These are phyloP conservation scores for Hydropsyche betteni DNA, from an alignment of 2,888 invertebrate genomes.

Conservation along the genomic window DNA sequence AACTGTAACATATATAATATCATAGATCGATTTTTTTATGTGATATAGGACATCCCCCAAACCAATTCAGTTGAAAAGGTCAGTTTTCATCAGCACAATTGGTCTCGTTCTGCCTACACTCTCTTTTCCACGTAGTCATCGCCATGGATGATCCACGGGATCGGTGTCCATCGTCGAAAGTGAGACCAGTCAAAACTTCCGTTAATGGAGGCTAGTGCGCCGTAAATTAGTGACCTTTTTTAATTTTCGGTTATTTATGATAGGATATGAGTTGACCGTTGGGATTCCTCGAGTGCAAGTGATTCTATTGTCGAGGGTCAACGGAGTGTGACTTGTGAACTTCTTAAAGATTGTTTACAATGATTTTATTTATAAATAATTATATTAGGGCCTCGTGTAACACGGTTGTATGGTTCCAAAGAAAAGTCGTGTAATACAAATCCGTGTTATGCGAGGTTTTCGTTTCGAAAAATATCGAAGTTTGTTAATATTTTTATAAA, in stretches of 20 bases:
- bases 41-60: neutral
- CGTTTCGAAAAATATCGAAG: too few relatives aligned
- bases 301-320: conserved; percentile 26
- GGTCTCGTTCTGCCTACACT: conserved; percentile 12
- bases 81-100: conserved; percentile 25
- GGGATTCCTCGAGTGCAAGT: conserved; percentile 36
- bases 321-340: conserved; percentile 14
- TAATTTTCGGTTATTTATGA: conserved; percentile 3
- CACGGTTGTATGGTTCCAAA: too few relatives aligned
- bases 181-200: conserved; percentile 16
- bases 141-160: neutral
- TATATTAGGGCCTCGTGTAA: too few relatives aligned
- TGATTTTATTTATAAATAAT: too few relatives aligned
- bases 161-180: conserved; percentile 5
- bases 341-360: neutral
- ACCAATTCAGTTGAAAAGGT: conserved; percentile 18
- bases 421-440: too few relatives aligned
- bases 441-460: too few relatives aligned
- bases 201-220: neutral
- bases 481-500: too few relatives aligned
- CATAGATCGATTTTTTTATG: too few relatives aligned
- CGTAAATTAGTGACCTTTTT: neutral
- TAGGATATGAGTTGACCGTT: conserved; percentile 39
- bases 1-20: too few relatives aligned
- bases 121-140: conserved; percentile 10